Evolutionary conservation across 1,140 invertebrate species (phyloP), one percentile per base, ranked within the genome.

Genomic region (Drosophila kikkawai): DNA sequence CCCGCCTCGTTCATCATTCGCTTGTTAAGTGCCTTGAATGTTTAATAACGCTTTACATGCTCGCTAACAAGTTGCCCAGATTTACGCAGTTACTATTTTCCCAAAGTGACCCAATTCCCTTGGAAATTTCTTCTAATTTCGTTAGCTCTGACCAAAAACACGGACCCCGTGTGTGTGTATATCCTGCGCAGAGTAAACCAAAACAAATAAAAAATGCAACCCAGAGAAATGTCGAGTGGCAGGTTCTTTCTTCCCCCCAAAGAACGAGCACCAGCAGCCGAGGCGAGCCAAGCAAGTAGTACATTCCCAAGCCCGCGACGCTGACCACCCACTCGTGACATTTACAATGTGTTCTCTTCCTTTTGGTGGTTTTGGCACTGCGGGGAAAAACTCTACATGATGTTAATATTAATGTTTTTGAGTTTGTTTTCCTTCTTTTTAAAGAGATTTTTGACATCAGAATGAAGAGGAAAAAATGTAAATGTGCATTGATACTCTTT

Each of bases 201-300:
- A 75, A 85, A 61, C 68, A 85, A 83, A 83, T 83, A 71, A 79
- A 75, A 82, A 82, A 86, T 85, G 75, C 79, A 86, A 55, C 32
- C 44, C 55, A 48, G 29, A 48, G 50, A 77, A 80, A 78, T 81
- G 82, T 81, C 42, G 59, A 82, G 59, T 60, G 80, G 41, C 19
- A 36, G 59, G 37, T 19, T 34, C 19, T 42, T 39, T n/a, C 26
- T 39, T n/a, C 11, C 37, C 37, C 60, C 32, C 47, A 68, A 59
- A 75, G 51, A 64, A 64, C 48, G 69, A 74, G 58, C 59, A 66
- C 47, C 75, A 58, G 29, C 22, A 56, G 42, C 37, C 39, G 17
- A 13, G 39, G 50, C 51, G n/a, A 55, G 45, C 29, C 44, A 26
- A n/a, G 34, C 56, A 37, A 29, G 26, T 22, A 55, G 47, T 9